Conservation (phyloP, 2,888 invertebrate genomes). For the Maniola hyperantus region DNA sequence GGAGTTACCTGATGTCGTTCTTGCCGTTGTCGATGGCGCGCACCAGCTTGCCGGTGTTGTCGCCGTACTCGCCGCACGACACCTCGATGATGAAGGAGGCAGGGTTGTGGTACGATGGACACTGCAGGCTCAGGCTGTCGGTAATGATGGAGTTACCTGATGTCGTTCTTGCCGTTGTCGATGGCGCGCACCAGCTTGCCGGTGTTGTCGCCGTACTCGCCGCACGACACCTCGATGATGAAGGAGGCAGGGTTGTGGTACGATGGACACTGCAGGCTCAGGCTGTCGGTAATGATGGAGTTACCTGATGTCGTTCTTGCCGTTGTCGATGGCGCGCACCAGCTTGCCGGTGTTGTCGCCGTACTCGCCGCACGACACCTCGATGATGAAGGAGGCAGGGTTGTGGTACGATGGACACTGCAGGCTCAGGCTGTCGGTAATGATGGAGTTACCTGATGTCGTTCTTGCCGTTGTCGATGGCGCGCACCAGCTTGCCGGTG, state of each 20-base stretch:
- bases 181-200: conserved; percentile 92
- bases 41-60: conserved; percentile 92
- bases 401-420: conserved; percentile 98
- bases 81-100: conserved; percentile 98
- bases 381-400: conserved; percentile 97
- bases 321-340: conserved; percentile 93
- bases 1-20: conserved; percentile 86
- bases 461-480: conserved; percentile 92
- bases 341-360: conserved; percentile 94
- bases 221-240: conserved; percentile 97
- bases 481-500: conserved; percentile 90
- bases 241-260: conserved; percentile 99
- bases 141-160: conserved; percentile 72
- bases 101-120: conserved; percentile 98
- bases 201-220: conserved; percentile 96
- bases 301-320: conserved; percentile 88
- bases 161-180: conserved; percentile 91
- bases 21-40: conserved; percentile 93
- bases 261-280: conserved; percentile 94
- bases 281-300: conserved; percentile 63
- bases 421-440: conserved; percentile 87
- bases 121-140: conserved; percentile 91
- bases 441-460: conserved; percentile 82
- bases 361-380: conserved; percentile 98
- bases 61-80: conserved; percentile 97